A percentile compares a stretch with the other conserved stretches of the same genome.
These are phyloP conservation scores for Drosophila anceps DNA, from an alignment of 2,888 invertebrate genomes.

Conservation along the genomic window DNA sequence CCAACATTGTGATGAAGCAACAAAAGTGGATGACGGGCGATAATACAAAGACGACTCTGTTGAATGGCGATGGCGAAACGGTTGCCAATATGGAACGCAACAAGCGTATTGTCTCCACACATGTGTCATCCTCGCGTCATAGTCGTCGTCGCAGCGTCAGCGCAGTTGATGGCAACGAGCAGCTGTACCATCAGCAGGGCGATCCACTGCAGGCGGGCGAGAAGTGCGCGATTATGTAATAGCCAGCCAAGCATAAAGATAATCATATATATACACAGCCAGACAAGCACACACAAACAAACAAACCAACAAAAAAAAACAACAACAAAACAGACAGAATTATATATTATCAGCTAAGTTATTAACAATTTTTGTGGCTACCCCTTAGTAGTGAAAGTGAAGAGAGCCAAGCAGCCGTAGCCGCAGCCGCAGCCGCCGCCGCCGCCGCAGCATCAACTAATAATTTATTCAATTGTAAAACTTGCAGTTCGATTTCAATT, in stretches of 20 bases:
- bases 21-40: conserved; percentile 95
- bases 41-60: conserved; percentile 92
- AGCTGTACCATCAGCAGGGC: conserved; percentile 85
- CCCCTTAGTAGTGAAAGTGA: conserved; percentile 3
- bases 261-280: conserved; percentile 15
- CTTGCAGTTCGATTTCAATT: conserved; percentile 21
- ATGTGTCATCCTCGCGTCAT: conserved; percentile 85
- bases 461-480: conserved; percentile 56
- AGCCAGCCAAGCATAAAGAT: conserved; percentile 22
- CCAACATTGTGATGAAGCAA: conserved; percentile 96
- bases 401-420: conserved; percentile 8
- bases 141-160: conserved; percentile 77
- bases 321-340: conserved; percentile 18
- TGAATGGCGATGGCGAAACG: conserved; percentile 93
- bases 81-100: conserved; percentile 89
- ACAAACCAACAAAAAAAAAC: conserved; percentile 19
- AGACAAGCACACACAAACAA: conserved; percentile 21
- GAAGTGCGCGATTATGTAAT: conserved; percentile 84
- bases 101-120: conserved; percentile 88
- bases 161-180: conserved; percentile 82
- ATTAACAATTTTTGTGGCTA: conserved; percentile 33
- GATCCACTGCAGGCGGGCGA: conserved; percentile 82
- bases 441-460: conserved; percentile 19
- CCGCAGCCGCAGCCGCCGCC: too few species aligned
- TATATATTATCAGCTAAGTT: conserved; percentile 37